Conservation (phyloP, 2,888 invertebrate species). For the Hermaeophaga mercurialis region DNA sequence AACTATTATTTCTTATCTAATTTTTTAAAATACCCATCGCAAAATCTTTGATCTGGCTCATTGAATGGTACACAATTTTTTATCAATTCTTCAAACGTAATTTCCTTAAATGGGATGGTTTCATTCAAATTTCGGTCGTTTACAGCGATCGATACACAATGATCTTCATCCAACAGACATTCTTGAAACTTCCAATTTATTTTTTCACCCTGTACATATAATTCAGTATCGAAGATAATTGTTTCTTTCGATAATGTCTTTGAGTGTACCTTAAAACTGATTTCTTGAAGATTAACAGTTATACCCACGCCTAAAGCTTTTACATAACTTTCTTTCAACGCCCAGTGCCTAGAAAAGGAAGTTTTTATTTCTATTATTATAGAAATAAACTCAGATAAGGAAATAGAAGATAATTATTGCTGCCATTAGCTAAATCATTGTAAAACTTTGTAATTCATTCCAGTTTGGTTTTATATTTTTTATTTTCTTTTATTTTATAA, state of each 20-base stretch:
- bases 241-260: conserved; percentile 58
- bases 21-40: conserved; percentile 65
- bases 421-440: too few relatives aligned
- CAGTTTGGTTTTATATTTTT: too few relatives aligned
- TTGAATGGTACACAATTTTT: conserved; percentile 60
- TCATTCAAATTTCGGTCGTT: conserved; percentile 43
- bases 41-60: conserved; percentile 63
- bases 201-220: conserved; percentile 66
- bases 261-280: conserved; percentile 75
- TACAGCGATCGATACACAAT: conserved; percentile 80
- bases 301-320: conserved; percentile 91
- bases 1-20: conserved; percentile 48
- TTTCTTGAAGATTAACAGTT: conserved; percentile 72
- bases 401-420: too few relatives aligned
- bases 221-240: conserved; percentile 67
- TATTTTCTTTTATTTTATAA: too few relatives aligned
- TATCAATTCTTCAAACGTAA: conserved; percentile 68
- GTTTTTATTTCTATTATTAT: too few relatives aligned
- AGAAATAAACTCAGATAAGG: too few relatives aligned
- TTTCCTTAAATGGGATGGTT: conserved; percentile 57
- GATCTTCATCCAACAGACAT: conserved; percentile 72
- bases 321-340: conserved; percentile 92
- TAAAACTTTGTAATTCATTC: too few relatives aligned
- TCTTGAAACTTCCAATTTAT: conserved; percentile 84
- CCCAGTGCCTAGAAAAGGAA: conserved; percentile 79